Conservation (phyloP, 2,888 invertebrate species). For the Amphipyra berbera region DNA sequence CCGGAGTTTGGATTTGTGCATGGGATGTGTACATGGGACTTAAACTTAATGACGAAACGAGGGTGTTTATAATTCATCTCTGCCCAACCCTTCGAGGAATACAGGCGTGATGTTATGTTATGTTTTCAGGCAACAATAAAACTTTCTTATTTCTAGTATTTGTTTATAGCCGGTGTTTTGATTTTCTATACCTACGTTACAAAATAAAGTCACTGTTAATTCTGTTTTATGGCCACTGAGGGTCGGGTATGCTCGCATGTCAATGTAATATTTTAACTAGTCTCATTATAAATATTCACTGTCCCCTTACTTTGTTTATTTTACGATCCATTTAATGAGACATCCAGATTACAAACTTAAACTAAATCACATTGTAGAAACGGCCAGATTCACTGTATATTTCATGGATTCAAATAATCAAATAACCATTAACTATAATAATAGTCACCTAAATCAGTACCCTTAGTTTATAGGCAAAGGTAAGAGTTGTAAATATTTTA, state of each 20-base stretch:
- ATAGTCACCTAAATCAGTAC: slow-evolving; percentile 62
- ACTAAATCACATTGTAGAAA: slow-evolving; percentile 49
- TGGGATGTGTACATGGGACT: too few species aligned
- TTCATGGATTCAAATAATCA: slow-evolving; percentile 55
- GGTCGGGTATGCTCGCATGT: slow-evolving; percentile 27
- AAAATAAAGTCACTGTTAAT: slow-evolving; percentile 40
- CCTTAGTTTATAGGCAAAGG: slow-evolving; percentile 70
- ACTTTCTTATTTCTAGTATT: neutral
- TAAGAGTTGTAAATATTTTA: slow-evolving; percentile 77
- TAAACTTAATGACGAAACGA: too few species aligned
- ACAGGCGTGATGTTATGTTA: too few species aligned
- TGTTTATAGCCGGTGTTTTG: slow-evolving; percentile 31
- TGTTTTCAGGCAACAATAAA: neutral
- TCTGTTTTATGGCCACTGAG: slow-evolving; percentile 42
- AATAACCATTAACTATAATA: slow-evolving; percentile 61
- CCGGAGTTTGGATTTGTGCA: too few species aligned
- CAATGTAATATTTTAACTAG: slow-evolving; percentile 44
- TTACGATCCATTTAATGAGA: slow-evolving; percentile 33
- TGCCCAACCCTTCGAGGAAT: too few species aligned
- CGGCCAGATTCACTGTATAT: slow-evolving; percentile 35
- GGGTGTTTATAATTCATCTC: too few species aligned
- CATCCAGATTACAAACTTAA: slow-evolving; percentile 40
- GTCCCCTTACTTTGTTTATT: slow-evolving; percentile 50
- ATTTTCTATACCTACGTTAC: slow-evolving; percentile 7
- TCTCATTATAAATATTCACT: slow-evolving; percentile 44